These are phyloP conservation scores for Poeciliopsis infans DNA, from an alignment of 2,797 vertebrate species.

Conservation along the genomic window DNA sequence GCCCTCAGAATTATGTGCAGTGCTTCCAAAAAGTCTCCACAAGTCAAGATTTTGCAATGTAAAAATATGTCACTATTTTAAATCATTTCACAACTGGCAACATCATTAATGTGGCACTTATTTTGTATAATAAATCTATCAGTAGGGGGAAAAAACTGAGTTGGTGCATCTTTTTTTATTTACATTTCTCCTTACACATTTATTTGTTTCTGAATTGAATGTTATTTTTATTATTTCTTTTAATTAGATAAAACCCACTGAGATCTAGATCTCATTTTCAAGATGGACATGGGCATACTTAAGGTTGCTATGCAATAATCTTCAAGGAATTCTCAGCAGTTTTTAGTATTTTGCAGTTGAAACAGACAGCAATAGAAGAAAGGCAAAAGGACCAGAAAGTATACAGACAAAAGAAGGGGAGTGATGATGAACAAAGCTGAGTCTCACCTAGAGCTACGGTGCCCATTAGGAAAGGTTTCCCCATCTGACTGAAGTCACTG, in stretches of 20 bases:
- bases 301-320: not conserved
- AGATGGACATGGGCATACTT: not conserved
- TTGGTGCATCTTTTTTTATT: not conserved
- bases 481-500: conserved; percentile 80
- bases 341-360: not conserved
- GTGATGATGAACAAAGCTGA: conserved; percentile 5
- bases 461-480: conserved; percentile 81
- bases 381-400: conserved; percentile 13
- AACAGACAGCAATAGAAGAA: not conserved
- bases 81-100: not conserved
- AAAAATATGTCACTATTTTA: not conserved
- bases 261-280: too few relatives aligned
- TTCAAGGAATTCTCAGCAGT: not conserved
- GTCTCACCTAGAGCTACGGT: conserved; percentile 78
- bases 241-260: too few relatives aligned
- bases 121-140: not conserved
- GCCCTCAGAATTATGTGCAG: not conserved
- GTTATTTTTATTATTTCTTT: too few relatives aligned
- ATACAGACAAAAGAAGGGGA: conserved; percentile 15
- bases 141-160: not conserved
- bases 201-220: not conserved
- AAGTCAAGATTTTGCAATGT: not conserved
- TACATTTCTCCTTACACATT: not conserved
- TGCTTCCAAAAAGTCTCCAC: not conserved
- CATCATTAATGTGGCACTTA: not conserved